Evolutionary conservation across 1,140 invertebrate genomes (phyloP).

Genomic region (Cepaea nemoralis): DNA sequence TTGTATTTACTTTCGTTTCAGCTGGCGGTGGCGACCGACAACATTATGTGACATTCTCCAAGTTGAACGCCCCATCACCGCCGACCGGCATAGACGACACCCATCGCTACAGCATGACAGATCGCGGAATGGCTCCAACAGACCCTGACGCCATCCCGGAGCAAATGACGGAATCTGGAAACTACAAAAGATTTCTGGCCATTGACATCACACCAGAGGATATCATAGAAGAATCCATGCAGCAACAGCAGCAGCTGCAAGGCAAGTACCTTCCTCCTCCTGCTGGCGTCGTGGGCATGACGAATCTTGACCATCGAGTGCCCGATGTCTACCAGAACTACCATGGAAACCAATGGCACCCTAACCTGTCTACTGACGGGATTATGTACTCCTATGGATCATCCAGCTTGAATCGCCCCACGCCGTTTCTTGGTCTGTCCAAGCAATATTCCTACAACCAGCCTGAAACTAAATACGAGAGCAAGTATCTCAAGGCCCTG

Average conservation of each 20-base stretch:
- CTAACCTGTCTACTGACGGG: background rate
- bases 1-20: constrained; percentile 28
- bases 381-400: constrained; percentile 41
- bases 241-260: constrained; percentile 40
- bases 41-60: constrained; percentile 43
- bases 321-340: constrained; percentile 25
- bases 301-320: constrained; percentile 40
- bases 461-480: constrained; percentile 31
- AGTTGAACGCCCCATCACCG: constrained; percentile 43
- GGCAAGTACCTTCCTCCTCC: constrained; percentile 32
- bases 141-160: constrained; percentile 45
- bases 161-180: constrained; percentile 51
- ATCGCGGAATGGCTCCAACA: constrained; percentile 43
- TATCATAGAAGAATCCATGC: constrained; percentile 45
- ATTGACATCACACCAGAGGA: constrained; percentile 52
- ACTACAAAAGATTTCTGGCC: constrained; percentile 52
- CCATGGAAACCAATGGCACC: constrained; percentile 34
- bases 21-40: constrained; percentile 29
- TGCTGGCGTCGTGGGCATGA: constrained; percentile 41
- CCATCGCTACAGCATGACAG: constrained; percentile 55
- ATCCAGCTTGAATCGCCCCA: constrained; percentile 40
- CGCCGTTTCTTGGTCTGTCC: constrained; percentile 43
- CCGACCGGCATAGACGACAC: constrained; percentile 41
- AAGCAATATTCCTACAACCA: constrained; percentile 44
- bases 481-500: constrained; percentile 45